These are phyloP conservation scores for Aphelocoma coerulescens DNA, from an alignment of 2,113 vertebrate genomes.

Conservation along the genomic window DNA sequence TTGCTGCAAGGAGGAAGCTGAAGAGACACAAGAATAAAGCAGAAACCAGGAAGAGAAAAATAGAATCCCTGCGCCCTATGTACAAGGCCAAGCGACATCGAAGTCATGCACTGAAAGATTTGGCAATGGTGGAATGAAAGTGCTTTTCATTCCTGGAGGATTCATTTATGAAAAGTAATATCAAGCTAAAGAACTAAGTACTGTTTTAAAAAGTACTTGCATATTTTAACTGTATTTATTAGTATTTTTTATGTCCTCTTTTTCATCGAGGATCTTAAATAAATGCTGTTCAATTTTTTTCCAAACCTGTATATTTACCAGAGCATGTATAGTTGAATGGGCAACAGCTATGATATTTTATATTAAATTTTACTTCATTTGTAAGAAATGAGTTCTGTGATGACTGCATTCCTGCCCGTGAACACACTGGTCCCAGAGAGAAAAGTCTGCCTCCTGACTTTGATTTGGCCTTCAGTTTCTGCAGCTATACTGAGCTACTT, in stretches of 20 bases:
- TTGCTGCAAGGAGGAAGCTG: slow-evolving; percentile 92
- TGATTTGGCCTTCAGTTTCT: neutral
- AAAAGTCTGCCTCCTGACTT: fast-evolving
- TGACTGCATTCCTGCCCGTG: neutral
- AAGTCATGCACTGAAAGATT: slow-evolving; percentile 79
- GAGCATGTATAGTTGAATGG: slow-evolving; percentile 14
- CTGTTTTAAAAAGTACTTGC: neutral
- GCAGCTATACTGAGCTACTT: neutral
- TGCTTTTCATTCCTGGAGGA: neutral
- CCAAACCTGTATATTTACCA: neutral
- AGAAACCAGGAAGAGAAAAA: slow-evolving; percentile 92
- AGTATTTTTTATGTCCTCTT: neutral
- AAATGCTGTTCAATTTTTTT: neutral
- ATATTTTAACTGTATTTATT: slow-evolving; percentile 33
- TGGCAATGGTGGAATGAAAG: slow-evolving; percentile 87
- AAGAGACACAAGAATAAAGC: slow-evolving; percentile 94
- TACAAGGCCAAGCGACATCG: slow-evolving; percentile 89
- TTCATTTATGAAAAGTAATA: neutral
- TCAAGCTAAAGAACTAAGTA: neutral
- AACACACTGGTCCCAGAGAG: neutral
- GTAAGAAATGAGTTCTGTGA: neutral
- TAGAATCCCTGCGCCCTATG: slow-evolving; percentile 82
- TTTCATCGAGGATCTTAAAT: neutral
- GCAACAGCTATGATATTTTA: neutral
- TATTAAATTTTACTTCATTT: slow-evolving; percentile 30